Base-by-base conservation (phyloP, 2,113 vertebrate species). In the Trichomycterus rosablanca region DNA sequence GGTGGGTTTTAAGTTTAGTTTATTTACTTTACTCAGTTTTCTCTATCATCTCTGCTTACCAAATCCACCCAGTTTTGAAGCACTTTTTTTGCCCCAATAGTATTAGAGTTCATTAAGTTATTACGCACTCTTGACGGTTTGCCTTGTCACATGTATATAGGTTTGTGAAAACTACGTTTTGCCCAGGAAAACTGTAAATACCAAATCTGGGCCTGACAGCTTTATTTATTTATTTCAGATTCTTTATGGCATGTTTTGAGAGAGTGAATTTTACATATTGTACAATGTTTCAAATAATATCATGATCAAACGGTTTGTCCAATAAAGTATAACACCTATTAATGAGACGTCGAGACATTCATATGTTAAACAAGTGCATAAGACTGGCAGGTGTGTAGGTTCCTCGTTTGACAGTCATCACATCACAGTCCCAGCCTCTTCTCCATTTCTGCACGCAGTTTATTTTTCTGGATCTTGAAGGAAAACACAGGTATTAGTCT, bases 171-270 rank as follows among this genome's bases (percentile, higher is more conserved):
- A 89, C 86, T 76, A 39, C 57, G 75, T 73, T 85, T 84, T 80
- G 85, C 87, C 83, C 78, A 75, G 86, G 87, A 79, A 81, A 82
- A 88, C 87, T 92, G 88, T 97, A 92, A 74, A 95, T 63, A 91
- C 23, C 59, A 45, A 74, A 58, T 82, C 88, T 89, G 87, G 89
- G 87, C 85, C 90, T 85, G 88, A 84, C 86, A 85, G 85, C 88
- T 88, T 83, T 8, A 59, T 62, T 74, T 93, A 97, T 97, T 97
- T 97, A 97, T 95, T 85, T 94, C 83, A 82, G 76, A 87, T 81
- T 83, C 80, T 88, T 75, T 87, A 85, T 74, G 88, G 89, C 93
- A 92, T 93, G 93, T 90, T 84, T 77, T 75, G 75, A 80, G 68
- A 28, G 81, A 76, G 74, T 79, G 79, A 81, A 78, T 83, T 87